Base-by-base conservation (phyloP, 1,140 invertebrate genomes). In the Maniola jurtina region DNA sequence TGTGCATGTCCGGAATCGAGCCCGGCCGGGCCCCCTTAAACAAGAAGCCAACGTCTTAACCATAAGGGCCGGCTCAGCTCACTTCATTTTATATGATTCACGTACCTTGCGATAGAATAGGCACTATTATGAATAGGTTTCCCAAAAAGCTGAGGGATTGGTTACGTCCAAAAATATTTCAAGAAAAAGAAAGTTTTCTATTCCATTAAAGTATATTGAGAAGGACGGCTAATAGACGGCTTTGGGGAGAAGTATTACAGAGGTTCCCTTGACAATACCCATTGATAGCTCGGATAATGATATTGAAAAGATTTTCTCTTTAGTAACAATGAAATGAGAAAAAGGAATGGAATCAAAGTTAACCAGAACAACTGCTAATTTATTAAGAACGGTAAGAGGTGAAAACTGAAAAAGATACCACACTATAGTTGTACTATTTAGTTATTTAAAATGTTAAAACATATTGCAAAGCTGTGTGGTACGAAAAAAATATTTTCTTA, bases 141-240 rank as follows among this genome's bases (percentile, higher is more conserved):
- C 14, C 58, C 25, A 36, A 42, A 45, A 48, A 59, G 38, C 45
- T 56, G 55, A 66, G 59, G 52, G 50, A 61, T 45, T 16, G 64
- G 58, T 57, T 61, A 38, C 13, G 42, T 45, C 42, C 42, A 11
- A 48, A 66, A 61, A 66, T 60, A 60, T 61, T 66, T 11, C 2
- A 66, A 38, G 52, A 61, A 61, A 61, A 66, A 6, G 58, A n/a
- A 45, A 45, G 42, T 1, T 4, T n/a, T 47, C 57, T n/a, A 66
- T 61, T 61, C 35, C 58, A 34, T 56, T 66, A 56, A 66, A 66
- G 58, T 66, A 66, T 61, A 66, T 66, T 61, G 64, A 61, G 61
- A 66, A 42, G 59, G 40, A 66, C 45, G 52, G 58, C 58, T 59
- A 61, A 66, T 50, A 56, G 64, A 66, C 48, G 8, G 36, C 47